These are phyloP conservation scores for Xiphophorus maculatus DNA, from an alignment of 2,113 vertebrate species.

Conservation along the genomic window DNA sequence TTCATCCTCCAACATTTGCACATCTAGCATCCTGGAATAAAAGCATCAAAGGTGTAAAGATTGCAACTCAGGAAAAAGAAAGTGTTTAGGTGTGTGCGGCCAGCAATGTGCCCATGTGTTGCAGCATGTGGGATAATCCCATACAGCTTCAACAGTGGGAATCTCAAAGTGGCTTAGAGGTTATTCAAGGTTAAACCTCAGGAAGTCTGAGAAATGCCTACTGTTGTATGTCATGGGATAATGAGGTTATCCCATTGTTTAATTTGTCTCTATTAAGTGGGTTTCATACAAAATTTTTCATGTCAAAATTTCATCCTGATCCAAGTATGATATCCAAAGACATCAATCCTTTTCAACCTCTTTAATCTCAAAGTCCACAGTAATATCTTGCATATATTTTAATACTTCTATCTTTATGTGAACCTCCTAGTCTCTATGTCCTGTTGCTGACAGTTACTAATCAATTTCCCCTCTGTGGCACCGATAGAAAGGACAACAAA, in stretches of 20 bases:
- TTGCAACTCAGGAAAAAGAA: background rate
- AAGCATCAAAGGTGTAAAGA: conserved; percentile 43
- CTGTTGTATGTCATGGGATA: conserved; percentile 54
- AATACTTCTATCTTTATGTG: too few species aligned
- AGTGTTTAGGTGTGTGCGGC: conserved; percentile 3
- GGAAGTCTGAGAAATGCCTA: conserved; percentile 46
- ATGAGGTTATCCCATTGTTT: conserved; percentile 34
- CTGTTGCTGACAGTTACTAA: too few species aligned
- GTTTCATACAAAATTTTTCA: background rate
- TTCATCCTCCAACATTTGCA: conserved; percentile 61
- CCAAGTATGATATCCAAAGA: too few species aligned
- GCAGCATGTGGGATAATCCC: conserved; percentile 65
- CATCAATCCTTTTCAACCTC: too few species aligned
- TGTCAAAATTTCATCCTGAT: too few species aligned
- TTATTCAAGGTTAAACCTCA: conserved; percentile 69
- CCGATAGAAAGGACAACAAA: background rate
- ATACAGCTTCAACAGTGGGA: conserved; percentile 29
- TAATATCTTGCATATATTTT: too few species aligned
- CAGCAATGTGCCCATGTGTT: conserved; percentile 42
- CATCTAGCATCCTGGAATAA: conserved; percentile 40
- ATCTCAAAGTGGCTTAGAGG: conserved; percentile 69
- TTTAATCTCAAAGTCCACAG: too few species aligned
- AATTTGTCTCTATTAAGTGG: background rate
- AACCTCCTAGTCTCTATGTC: too few species aligned
- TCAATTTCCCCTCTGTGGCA: too few species aligned